phyloP scores from a whole-genome alignment of 2,888 invertebrate genomes.

The Troides aeacus region DNA sequence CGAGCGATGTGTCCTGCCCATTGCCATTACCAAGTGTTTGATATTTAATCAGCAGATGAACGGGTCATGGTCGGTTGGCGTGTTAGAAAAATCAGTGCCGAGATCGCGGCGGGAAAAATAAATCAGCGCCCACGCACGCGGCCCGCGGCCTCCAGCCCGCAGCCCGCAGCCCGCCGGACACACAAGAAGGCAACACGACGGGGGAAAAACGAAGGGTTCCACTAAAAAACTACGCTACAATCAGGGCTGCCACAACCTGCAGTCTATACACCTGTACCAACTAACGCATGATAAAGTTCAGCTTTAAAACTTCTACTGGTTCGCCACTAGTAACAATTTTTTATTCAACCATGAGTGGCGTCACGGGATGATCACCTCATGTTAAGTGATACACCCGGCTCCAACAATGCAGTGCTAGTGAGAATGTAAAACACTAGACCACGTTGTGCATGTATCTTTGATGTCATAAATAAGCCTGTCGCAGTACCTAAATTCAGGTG shows the following conservation, averaged over 20 bases:
- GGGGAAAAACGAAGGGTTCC: slow-evolving; percentile 44
- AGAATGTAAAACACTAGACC: too few species aligned
- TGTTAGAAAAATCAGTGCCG: slow-evolving; percentile 51
- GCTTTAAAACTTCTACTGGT: too few species aligned
- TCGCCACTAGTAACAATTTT: too few species aligned
- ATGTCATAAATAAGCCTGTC: too few species aligned
- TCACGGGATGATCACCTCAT: too few species aligned
- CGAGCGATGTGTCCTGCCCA: too few species aligned
- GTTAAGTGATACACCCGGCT: too few species aligned
- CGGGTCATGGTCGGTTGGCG: slow-evolving; percentile 47
- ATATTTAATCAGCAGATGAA: slow-evolving; percentile 23
- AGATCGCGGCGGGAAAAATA: slow-evolving; percentile 52
- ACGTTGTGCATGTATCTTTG: too few species aligned
- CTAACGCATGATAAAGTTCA: too few species aligned
- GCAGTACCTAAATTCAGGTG: too few species aligned
- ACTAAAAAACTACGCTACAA: slow-evolving; percentile 52
- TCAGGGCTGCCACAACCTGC: slow-evolving; percentile 33
- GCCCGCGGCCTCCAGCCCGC: slow-evolving; percentile 40
- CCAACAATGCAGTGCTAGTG: too few species aligned
- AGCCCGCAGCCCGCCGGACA: slow-evolving; percentile 50
- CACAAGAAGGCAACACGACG: slow-evolving; percentile 56
- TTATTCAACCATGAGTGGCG: too few species aligned
- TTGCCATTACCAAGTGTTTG: slow-evolving; percentile 8
- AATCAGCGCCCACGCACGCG: slow-evolving; percentile 67
- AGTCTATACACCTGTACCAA: slow-evolving; percentile 1